Evolutionary conservation across 2,888 invertebrate genomes (phyloP), one percentile per base, ranked within the genome.

Genomic region (Deroplatys truncata): DNA sequence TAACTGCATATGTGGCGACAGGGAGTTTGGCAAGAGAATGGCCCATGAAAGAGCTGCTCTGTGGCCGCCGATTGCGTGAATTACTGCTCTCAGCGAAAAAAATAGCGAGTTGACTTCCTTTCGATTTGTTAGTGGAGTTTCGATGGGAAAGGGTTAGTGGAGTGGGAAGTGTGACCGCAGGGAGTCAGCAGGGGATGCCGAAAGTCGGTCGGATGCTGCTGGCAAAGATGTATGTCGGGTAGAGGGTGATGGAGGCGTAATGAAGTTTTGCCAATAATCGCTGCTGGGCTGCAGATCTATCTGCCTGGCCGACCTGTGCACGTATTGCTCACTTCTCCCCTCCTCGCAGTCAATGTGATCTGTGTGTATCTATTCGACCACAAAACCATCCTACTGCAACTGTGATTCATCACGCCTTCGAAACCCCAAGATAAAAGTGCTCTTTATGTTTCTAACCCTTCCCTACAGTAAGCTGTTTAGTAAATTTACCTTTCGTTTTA

Each of bases 251-350:
- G 83, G 31, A 49, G 82, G n/a, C 82, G 35, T 87, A 87, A 87
- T 87, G 82, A 87, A 87, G 87, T 87, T 87, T 87, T 87, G 87
- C 87, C 87, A 87, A 83, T 87, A 87, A 87, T 83, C 87, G 87
- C 87, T 43, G 35, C 82, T 83, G 87, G 31, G 82, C 87, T 87
- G n/a, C 87, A 49, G 83, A 72, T 72, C 56, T 87, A 83, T 87
- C 87, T 87, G 83, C 83, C 83, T n/a, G 82, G 49, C 43, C 25
- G 87, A 87, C 20, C 56, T 72, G 20, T 72, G 56, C 56, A 72
- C 56, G 56, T 72, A 72, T 72, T 72, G 56, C 56, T 72, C 56
- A 56, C 56, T 56, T 56, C 56, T 56, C 56, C 56, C 56, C 56
- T 43, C 20, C 25, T 72, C 56, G 20, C 7, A 72, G 56, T 72